Evolutionary conservation across 2,113 vertebrate species (phyloP).

Genomic region (Echinops telfairi): DNA sequence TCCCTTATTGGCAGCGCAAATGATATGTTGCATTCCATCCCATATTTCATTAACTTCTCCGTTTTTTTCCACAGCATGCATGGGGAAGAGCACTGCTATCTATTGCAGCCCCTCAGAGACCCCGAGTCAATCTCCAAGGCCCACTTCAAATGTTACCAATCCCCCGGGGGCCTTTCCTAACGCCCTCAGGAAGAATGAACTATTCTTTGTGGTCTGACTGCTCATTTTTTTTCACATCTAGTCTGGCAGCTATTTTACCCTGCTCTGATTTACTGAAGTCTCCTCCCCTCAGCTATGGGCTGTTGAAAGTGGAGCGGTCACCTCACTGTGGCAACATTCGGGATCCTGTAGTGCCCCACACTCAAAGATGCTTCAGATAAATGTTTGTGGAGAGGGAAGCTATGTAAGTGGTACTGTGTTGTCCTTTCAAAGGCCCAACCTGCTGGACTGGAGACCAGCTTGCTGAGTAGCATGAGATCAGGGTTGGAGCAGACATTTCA

Average conservation of each 20-base stretch:
- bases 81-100: neutral
- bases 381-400: neutral
- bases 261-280: conserved; percentile 37
- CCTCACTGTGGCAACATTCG: neutral
- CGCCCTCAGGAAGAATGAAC: neutral
- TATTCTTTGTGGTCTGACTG: conserved; percentile 9
- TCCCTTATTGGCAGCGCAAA: neutral
- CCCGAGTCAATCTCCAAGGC: conserved; percentile 6
- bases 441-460: neutral
- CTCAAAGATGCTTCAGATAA: conserved; percentile 39
- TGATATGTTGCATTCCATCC: neutral
- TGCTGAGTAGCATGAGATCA: too few relatives aligned
- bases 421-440: neutral
- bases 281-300: neutral
- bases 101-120: neutral
- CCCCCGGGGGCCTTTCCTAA: neutral
- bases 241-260: conserved; percentile 2
- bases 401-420: neutral
- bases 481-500: neutral
- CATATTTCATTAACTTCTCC: conserved; percentile 20
- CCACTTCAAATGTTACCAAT: neutral
- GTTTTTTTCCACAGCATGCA: neutral
- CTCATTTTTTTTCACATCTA: neutral
- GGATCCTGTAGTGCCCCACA: neutral
- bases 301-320: neutral